Evolutionary conservation across 2,888 invertebrate genomes (phyloP), one percentile per base, ranked within the genome.

Genomic region (Belgica antarctica): DNA sequence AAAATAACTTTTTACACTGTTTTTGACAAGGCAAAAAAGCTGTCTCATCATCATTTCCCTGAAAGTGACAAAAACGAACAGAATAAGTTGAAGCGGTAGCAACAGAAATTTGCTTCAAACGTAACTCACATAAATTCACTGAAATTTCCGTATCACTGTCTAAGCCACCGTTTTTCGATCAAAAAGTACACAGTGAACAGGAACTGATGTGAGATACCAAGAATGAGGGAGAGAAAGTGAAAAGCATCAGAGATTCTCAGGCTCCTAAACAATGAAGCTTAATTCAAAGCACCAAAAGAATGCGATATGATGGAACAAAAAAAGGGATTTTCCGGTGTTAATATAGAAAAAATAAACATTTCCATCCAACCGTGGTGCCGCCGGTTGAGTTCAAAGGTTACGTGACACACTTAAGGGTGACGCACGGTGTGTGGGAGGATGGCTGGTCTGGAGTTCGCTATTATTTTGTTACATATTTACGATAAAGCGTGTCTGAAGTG

Each of bases 71-170:
- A 12, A 34, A n/a, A n/a, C n/a, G n/a, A n/a, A n/a, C n/a, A n/a
- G 34, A 34, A 12, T 8, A 15, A 41, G 8, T 41, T n/a, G n/a
- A 10, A 41, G 41, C n/a, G n/a, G n/a, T n/a, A n/a, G n/a, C n/a
- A n/a, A n/a, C n/a, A n/a, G n/a, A n/a, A n/a, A n/a, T n/a, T n/a
- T n/a, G n/a, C n/a, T n/a, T n/a, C n/a, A n/a, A n/a, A n/a, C n/a
- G n/a, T n/a, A n/a, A n/a, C 41, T 41, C 15, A 41, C 41, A 41
- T n/a, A n/a, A n/a, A n/a, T n/a, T n/a, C n/a, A n/a, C n/a, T n/a
- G 41, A 41, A 41, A 41, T 41, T n/a, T 41, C 31, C 41, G n/a
- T 41, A 41, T 41, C 41, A 41, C 41, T 41, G 41, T 41, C 41
- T n/a, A n/a, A n/a, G n/a, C n/a, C n/a, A n/a, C n/a, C n/a, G n/a